Percentiles rank a stretch among this genome's conserved stretches.
Conservation (phyloP, 2,113 vertebrate species). For the Dicerorhinus sumatrensis region DNA sequence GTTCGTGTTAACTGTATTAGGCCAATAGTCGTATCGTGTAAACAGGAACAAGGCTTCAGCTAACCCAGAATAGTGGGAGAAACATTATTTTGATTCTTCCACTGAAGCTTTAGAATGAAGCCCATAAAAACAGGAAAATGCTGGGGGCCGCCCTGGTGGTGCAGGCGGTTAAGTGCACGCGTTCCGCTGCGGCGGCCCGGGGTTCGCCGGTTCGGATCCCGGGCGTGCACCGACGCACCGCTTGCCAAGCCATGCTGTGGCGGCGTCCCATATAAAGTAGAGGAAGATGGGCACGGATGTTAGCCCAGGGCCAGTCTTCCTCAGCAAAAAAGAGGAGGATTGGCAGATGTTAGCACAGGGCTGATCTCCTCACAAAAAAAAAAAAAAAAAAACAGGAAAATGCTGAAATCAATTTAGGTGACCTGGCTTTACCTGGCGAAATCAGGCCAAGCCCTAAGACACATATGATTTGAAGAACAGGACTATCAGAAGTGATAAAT, state of each 20-base stretch:
- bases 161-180: no score
- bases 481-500: background rate
- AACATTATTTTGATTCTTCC: constrained; percentile 58
- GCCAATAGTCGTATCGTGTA: constrained; percentile 58
- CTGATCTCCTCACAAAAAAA: no score
- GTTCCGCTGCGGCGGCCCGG: no score
- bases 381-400: constrained; percentile 59
- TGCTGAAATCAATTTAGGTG: constrained; percentile 25
- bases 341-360: no score
- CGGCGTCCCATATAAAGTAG: no score
- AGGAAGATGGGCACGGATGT: no score
- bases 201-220: no score
- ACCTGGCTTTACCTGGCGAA: background rate
- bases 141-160: no score
- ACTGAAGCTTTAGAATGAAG: constrained; percentile 62
- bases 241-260: no score
- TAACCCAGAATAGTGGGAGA: constrained; percentile 59
- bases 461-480: background rate
- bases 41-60: constrained; percentile 73
- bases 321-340: no score
- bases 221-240: no score
- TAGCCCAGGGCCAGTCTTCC: no score
- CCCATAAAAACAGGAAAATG: constrained; percentile 39
- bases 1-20: constrained; percentile 56
- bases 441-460: background rate